Evolutionary conservation across 2,113 vertebrate genomes (phyloP).

Genomic region (Trematocara variabile): DNA sequence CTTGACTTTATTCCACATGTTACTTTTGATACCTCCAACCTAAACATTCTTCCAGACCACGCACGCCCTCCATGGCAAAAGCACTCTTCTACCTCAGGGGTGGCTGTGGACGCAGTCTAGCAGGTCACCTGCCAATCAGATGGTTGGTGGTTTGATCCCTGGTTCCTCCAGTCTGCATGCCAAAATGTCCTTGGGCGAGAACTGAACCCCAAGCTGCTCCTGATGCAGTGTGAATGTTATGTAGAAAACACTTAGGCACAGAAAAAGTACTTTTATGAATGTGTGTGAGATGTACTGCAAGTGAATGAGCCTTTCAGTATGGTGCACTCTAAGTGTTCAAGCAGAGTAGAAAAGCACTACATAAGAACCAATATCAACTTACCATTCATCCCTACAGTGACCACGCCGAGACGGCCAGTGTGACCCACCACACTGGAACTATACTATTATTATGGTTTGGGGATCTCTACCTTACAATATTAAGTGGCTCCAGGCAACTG

Average conservation of each 20-base stretch:
- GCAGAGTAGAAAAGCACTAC: neutral
- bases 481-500: neutral
- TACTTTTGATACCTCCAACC: neutral
- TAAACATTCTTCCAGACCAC: neutral
- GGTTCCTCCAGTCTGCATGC: neutral
- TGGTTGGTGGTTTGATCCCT: neutral
- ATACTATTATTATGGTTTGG: neutral
- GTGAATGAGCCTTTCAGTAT: neutral
- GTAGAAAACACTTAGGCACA: neutral
- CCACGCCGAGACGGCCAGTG: neutral
- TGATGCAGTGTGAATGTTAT: neutral
- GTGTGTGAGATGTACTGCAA: neutral
- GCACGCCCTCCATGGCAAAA: neutral
- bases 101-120: neutral
- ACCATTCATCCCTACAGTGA: accelerated
- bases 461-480: neutral
- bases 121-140: neutral
- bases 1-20: neutral
- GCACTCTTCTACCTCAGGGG: neutral
- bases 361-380: neutral
- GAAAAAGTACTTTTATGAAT: neutral
- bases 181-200: neutral
- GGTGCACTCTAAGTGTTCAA: neutral
- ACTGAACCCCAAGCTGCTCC: neutral
- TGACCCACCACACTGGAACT: neutral